Base-by-base conservation (phyloP, 2,797 vertebrate genomes). In the Catamblyrhynchus diadema region DNA sequence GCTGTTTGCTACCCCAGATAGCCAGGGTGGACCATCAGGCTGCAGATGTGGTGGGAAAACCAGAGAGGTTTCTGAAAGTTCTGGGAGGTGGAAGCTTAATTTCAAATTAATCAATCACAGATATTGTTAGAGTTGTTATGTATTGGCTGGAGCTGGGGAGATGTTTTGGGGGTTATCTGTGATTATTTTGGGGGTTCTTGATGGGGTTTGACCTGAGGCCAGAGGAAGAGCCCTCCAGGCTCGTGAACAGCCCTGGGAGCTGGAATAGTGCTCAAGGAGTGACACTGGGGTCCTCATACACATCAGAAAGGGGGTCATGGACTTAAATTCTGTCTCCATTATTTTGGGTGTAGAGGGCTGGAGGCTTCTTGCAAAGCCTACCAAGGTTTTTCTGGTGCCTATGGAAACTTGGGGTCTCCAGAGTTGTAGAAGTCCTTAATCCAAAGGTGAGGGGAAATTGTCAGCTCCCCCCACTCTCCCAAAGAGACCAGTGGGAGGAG, bases 231-330 rank as follows among this genome's bases (percentile, higher is more conserved):
- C 6, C n/a, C 25, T 22, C 12, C 6, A 12, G 44, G 23, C 21
- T 64, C n/a, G n/a, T 12, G 3, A 9, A 24, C 0, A 1, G 11
- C 7, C 8, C 19, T n/a, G 2, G 9, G 48, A 48, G 13, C 13
- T 33, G 24, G 24, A 7, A 4, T 24, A 45, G 10, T 33, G 44
- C 39, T 82, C 51, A 28, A 48, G 48, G 8, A 47, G 4, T 15
- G 48, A n/a, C 17, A 7, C 10, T 10, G 20, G 28, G 16, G 19
- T 64, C 62, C 35, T n/a, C 28, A 41, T 4, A 33, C 17, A 22
- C 10, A 6, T 53, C 60, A 71, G 45, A 61, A 89, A 74, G 32
- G 0, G 17, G 3, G 1, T 0, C 20, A 20, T 8, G 33, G 47
- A 9, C 44, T 24, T 56, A 27, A 30, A 56, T 42, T 48, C 37